Conservation (phyloP, 92 coral and sea anemone species). For the Galaxea fascicularis region DNA sequence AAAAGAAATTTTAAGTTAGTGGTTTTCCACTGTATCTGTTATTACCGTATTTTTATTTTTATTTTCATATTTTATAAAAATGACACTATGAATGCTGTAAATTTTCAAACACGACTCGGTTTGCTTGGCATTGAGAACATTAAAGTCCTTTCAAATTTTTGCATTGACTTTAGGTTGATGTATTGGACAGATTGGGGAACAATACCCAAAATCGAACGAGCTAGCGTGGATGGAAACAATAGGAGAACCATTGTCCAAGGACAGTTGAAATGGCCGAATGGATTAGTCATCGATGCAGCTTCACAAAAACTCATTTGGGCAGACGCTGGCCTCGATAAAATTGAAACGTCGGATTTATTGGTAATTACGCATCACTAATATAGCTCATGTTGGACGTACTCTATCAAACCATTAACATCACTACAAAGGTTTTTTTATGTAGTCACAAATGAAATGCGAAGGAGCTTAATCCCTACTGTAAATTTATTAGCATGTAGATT, state of each 20-base stretch:
- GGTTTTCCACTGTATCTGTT: no score
- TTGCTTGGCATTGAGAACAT: neutral
- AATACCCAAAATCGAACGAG: conserved; percentile 82
- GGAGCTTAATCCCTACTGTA: no score
- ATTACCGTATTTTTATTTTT: no score
- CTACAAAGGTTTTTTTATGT: no score
- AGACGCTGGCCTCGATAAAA: conserved; percentile 84
- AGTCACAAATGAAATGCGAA: no score
- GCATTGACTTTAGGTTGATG: conserved; percentile 67
- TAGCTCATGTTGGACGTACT: no score
- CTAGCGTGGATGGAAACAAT: conserved; percentile 65
- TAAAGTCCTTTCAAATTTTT: neutral
- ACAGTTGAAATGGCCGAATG: conserved; percentile 91
- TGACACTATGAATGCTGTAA: no score
- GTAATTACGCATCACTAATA: no score
- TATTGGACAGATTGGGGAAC: conserved; percentile 97
- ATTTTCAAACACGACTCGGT: neutral
- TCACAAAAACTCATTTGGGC: conserved; percentile 81
- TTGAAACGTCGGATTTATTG: conserved; percentile 82
- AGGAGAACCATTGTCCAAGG: conserved; percentile 60
- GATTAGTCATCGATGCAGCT: conserved; percentile 76
- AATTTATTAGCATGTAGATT: no score
- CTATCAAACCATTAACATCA: no score
- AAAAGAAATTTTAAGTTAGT: no score
- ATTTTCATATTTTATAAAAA: no score